These are phyloP conservation scores for Drosophila elegans DNA, from an alignment of 1,140 invertebrate species.

Conservation along the genomic window DNA sequence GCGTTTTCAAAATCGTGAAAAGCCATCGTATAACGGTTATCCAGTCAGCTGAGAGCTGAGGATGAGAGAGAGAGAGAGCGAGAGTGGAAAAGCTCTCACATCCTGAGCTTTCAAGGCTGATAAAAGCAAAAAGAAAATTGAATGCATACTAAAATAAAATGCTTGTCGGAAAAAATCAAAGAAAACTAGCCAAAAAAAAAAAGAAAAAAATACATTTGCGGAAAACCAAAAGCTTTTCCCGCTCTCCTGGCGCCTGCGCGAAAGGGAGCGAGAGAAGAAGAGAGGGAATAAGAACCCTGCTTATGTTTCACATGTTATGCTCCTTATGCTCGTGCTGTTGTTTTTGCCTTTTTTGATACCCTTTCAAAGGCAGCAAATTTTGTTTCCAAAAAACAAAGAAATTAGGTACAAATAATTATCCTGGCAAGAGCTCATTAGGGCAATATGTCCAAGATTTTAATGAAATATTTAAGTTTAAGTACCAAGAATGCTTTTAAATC, in stretches of 20 bases:
- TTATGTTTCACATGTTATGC: constrained; percentile 70
- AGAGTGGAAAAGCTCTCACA: constrained; percentile 7
- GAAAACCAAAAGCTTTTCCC: constrained; percentile 38
- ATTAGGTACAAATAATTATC: no score
- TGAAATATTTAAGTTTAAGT: no score
- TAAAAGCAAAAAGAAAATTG: constrained; percentile 3
- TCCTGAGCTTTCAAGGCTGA: constrained; percentile 46
- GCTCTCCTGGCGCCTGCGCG: constrained; percentile 38
- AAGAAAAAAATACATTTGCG: constrained; percentile 13
- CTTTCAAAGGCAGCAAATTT: not conserved
- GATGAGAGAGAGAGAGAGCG: not conserved
- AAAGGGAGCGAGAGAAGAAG: not conserved
- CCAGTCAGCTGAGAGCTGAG: constrained; percentile 14
- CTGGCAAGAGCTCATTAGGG: not conserved
- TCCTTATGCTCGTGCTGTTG: constrained; percentile 35
- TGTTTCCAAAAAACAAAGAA: not conserved
- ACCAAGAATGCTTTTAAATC: no score
- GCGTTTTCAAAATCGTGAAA: constrained; percentile 47
- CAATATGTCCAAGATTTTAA: no score
- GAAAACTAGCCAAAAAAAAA: constrained; percentile 15
- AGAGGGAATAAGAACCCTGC: constrained; percentile 6
- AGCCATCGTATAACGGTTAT: constrained; percentile 49
- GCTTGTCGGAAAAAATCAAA: not conserved
- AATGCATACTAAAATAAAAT: not conserved
- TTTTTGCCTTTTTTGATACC: constrained; percentile 5